Evolutionary conservation across 2,888 invertebrate species (phyloP).

Genomic region (Nematopogon swammerdamellus): DNA sequence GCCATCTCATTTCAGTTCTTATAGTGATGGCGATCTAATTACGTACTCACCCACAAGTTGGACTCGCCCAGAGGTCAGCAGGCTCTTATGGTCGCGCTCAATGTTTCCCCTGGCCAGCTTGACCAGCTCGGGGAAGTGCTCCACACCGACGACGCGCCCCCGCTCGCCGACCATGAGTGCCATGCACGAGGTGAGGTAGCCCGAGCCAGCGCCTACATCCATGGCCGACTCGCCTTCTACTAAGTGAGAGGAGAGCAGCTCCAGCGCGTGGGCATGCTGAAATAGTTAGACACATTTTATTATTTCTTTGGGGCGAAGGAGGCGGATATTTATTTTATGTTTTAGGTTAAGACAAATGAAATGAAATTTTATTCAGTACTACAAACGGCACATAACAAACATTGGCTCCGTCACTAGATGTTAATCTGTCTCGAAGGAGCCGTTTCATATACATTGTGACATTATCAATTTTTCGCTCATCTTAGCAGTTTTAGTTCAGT

Average conservation of each 20-base stretch:
- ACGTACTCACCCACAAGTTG: slow-evolving; percentile 66
- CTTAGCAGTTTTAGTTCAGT: not conserved
- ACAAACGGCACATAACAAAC: no score
- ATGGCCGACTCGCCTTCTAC: slow-evolving; percentile 73
- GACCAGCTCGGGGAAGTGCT: slow-evolving; percentile 84
- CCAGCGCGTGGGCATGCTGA: slow-evolving; percentile 89
- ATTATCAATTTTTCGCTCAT: no score
- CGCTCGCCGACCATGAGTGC: slow-evolving; percentile 74
- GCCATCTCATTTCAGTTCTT: no score
- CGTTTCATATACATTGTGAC: no score
- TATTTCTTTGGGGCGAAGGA: not conserved
- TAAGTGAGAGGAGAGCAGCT: slow-evolving; percentile 76
- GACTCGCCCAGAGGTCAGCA: slow-evolving; percentile 66
- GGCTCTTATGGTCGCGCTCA: slow-evolving; percentile 63
- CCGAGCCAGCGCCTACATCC: slow-evolving; percentile 93
- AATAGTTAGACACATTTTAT: no score
- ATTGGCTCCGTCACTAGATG: no score
- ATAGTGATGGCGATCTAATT: no score
- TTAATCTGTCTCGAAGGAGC: no score
- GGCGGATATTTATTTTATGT: not conserved
- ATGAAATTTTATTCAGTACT: no score
- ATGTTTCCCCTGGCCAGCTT: slow-evolving; percentile 75
- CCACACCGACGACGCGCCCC: slow-evolving; percentile 77
- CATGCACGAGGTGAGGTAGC: slow-evolving; percentile 91
- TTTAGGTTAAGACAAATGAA: not conserved